Evolutionary conservation across 1,140 invertebrate species (phyloP).

Genomic region (Pissodes strobi): DNA sequence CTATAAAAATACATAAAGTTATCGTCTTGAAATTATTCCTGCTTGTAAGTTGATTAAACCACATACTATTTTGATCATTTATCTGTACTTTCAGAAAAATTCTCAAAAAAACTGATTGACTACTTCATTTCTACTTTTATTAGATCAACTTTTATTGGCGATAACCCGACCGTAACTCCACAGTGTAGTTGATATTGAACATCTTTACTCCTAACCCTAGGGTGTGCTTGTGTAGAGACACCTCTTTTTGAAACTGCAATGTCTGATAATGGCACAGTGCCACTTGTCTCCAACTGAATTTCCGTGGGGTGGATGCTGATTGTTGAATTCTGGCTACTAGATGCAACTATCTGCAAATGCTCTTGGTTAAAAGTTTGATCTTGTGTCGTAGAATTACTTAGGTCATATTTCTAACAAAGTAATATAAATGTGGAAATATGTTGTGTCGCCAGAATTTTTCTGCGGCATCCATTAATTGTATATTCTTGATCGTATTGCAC

Average conservation of each 20-base stretch:
- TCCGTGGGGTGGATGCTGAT: too few relatives aligned
- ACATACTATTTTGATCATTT: conserved; percentile 34
- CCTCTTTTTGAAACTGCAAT: neutral
- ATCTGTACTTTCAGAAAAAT: neutral
- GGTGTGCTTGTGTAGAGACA: neutral
- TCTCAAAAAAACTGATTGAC: neutral
- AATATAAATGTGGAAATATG: conserved; percentile 33
- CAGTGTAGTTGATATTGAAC: conserved; percentile 2
- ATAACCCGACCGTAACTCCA: conserved; percentile 13
- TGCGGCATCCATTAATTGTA: conserved; percentile 16
- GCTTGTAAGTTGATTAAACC: too few relatives aligned
- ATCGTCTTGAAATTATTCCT: too few relatives aligned
- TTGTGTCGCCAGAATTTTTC: conserved; percentile 26
- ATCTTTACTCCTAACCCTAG: conserved; percentile 10
- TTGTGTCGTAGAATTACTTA: neutral
- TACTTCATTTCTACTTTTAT: conserved; percentile 14
- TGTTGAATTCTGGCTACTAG: too few relatives aligned
- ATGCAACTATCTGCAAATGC: neutral
- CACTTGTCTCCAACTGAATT: neutral
- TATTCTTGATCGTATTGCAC: conserved; percentile 28
- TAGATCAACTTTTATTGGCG: too few relatives aligned
- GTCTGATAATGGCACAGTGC: neutral
- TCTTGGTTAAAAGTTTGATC: too few relatives aligned
- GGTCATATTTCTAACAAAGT: conserved; percentile 25
- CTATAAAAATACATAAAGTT: too few relatives aligned